Base-by-base conservation (phyloP, 2,113 vertebrate species). In the Australoheros scitulus region DNA sequence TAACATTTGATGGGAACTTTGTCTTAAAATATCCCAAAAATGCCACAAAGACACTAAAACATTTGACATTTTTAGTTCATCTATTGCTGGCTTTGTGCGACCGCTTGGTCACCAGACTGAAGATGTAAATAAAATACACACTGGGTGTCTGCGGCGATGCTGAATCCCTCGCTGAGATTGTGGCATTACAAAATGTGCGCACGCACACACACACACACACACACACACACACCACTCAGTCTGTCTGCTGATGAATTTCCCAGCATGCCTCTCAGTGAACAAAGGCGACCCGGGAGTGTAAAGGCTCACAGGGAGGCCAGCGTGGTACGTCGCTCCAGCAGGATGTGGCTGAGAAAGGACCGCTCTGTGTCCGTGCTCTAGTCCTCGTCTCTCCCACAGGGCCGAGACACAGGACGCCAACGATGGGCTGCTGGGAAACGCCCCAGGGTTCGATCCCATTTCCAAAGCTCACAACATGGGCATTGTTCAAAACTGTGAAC, bases 391-490 rank as follows among this genome's bases (percentile, higher is more conserved):
- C 55, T 74, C 63, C 68, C 68, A 18, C 20, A 10, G 58, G 76
- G 61, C 61, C 8, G 81, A 52, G 85, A 74, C 4, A 43, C 72
- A 8, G 85, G 78, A 87, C 76, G 58, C 50, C 80, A 80, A 75
- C 8, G 74, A 81, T 59, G 65, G 59, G 79, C 55, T 52, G 59
- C 81, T 94, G 94, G 92, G 92, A 95, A 94, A 92, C 55, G 76
- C 86, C 88, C 22, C 57, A 61, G 80, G 91, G 89, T 92, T 87
- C 32, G 76, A 84, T 95, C 94, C 89, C 93, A 93, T 89, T 86
- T 82, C 77, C 41, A 61, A 2, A 11, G 41, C 76, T 74, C 82
- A 95, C 90, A 95, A 94, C 86, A 13, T n/a, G 6, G 8, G 8
- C 91, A 91, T 95, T 96, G 95, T 95, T 89, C 52, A 1, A 24